Evolutionary conservation across 1,140 invertebrate genomes (phyloP).

Genomic region (Drosophila santomea): DNA sequence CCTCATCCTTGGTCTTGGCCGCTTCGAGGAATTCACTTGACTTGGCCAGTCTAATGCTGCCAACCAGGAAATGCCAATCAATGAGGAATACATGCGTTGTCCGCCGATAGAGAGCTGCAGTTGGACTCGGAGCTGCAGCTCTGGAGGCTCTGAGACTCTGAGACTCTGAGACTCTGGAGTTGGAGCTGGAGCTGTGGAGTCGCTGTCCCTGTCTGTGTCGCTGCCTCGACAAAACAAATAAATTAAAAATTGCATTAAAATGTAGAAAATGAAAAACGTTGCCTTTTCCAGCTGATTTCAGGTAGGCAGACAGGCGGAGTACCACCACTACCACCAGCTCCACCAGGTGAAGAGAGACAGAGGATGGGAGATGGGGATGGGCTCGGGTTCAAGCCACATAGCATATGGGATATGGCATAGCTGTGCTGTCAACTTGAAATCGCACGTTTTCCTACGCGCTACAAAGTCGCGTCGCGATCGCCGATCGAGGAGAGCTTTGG

Average conservation of each 20-base stretch:
- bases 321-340: background rate
- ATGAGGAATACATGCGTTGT: constrained; percentile 77
- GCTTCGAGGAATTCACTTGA: constrained; percentile 81
- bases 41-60: constrained; percentile 75
- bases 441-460: constrained; percentile 81
- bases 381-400: constrained; percentile 69
- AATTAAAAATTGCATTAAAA: constrained; percentile 84
- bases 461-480: constrained; percentile 69
- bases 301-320: constrained; percentile 22
- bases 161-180: background rate
- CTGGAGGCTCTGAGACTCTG: background rate
- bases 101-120: constrained; percentile 34
- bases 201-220: constrained; percentile 29
- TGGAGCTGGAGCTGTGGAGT: constrained; percentile 18
- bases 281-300: constrained; percentile 78
- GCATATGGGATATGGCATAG: constrained; percentile 57
- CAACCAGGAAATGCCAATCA: constrained; percentile 84
- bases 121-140: background rate
- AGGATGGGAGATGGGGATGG: constrained; percentile 37
- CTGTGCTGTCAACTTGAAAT: constrained; percentile 80
- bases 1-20: constrained; percentile 47
- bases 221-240: constrained; percentile 74
- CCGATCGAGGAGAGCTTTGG: constrained; percentile 61
- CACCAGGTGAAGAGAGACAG: constrained; percentile 5
- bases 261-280: constrained; percentile 83